These are phyloP conservation scores for Galleria mellonella DNA, from an alignment of 1,140 invertebrate genomes.

Conservation along the genomic window DNA sequence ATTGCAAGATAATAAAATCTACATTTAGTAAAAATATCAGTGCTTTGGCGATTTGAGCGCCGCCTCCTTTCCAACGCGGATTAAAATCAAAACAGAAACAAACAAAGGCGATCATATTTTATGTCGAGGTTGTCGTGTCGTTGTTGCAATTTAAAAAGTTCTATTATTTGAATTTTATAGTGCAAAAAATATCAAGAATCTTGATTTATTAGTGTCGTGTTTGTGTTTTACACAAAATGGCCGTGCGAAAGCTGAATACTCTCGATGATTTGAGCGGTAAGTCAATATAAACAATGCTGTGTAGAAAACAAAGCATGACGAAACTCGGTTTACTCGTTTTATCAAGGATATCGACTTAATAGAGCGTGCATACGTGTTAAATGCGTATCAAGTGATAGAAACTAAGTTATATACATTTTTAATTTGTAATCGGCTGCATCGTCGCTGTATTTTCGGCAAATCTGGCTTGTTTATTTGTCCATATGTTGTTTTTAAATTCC, in stretches of 20 bases:
- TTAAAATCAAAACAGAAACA: slow-evolving; percentile 49
- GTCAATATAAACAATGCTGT: slow-evolving; percentile 45
- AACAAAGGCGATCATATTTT: slow-evolving; percentile 38
- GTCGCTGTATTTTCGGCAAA: no score
- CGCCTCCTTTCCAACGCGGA: slow-evolving; percentile 21
- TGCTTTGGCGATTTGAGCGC: slow-evolving; percentile 19
- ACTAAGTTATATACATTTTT: no score
- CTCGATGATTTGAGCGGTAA: slow-evolving; percentile 64
- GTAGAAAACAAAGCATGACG: slow-evolving; percentile 28
- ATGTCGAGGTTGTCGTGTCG: background rate
- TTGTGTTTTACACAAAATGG: slow-evolving; percentile 34
- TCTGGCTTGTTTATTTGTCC: no score
- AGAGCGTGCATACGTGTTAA: slow-evolving; percentile 1
- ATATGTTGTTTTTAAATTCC: no score
- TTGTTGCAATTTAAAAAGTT: background rate
- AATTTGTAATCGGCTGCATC: no score
- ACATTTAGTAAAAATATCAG: background rate
- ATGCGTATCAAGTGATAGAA: slow-evolving; percentile 2
- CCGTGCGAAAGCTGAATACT: slow-evolving; percentile 60
- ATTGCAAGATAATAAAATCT: background rate
- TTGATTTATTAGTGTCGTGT: slow-evolving; percentile 21
- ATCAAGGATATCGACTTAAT: slow-evolving; percentile 22
- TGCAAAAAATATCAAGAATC: slow-evolving; percentile 9
- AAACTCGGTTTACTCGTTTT: slow-evolving; percentile 31
- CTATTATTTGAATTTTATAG: slow-evolving; percentile 14